Conservation (phyloP, 1,140 invertebrate species). For the Solen grandis region DNA sequence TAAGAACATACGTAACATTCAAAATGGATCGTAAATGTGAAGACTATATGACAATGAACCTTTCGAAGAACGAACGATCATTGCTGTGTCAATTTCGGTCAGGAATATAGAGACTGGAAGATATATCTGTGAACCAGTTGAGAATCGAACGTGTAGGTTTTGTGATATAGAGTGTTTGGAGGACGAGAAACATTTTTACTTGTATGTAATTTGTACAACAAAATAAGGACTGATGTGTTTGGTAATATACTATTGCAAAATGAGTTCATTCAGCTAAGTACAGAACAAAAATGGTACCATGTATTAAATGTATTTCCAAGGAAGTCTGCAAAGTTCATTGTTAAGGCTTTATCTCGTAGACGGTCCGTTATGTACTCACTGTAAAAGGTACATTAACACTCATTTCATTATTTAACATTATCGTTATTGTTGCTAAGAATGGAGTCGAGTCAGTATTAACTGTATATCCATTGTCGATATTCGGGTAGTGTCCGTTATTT, state of each 20-base stretch:
- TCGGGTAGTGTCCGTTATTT: too few species aligned
- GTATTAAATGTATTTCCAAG: too few species aligned
- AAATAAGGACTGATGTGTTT: conserved; percentile 10
- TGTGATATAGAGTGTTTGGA: conserved; percentile 7
- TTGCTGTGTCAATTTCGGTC: conserved; percentile 21
- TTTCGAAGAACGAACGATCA: conserved; percentile 33
- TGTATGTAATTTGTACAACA: background rate
- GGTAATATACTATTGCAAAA: too few species aligned
- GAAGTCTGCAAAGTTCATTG: conserved; percentile 14
- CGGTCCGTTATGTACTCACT: background rate
- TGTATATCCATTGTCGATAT: too few species aligned
- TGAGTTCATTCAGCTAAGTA: background rate
- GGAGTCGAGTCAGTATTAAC: too few species aligned
- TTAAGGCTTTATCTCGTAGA: background rate
- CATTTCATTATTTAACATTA: background rate
- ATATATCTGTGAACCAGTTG: too few species aligned
- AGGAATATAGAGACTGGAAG: conserved; percentile 46
- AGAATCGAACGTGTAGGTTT: conserved; percentile 23
- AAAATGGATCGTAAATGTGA: too few species aligned
- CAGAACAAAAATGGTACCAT: background rate
- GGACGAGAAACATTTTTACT: conserved; percentile 22
- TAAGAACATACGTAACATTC: conserved; percentile 22
- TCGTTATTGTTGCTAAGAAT: background rate
- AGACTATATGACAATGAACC: too few species aligned
- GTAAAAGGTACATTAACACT: background rate